Evolutionary conservation across 2,888 invertebrate species (phyloP).

Genomic region (Merodon equestris): DNA sequence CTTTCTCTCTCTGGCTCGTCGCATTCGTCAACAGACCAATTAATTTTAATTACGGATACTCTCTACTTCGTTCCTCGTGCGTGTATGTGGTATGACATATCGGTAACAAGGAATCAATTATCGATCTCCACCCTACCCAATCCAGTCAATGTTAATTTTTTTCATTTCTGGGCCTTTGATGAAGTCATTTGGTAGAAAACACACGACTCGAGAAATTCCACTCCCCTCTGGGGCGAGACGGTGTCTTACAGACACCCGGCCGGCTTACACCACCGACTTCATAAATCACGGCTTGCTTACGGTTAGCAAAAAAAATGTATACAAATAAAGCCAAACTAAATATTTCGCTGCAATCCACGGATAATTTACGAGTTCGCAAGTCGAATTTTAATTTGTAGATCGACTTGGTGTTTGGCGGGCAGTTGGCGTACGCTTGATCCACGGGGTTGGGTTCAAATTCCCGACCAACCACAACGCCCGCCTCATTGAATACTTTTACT

Average conservation of each 20-base stretch:
- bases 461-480: slow-evolving; percentile 36
- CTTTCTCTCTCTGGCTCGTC: neutral
- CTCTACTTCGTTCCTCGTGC: slow-evolving; percentile 33
- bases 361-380: slow-evolving; percentile 65
- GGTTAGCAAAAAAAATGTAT: slow-evolving; percentile 10
- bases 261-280: slow-evolving; percentile 48
- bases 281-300: slow-evolving; percentile 52
- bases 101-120: slow-evolving; percentile 58
- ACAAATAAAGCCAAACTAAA: slow-evolving; percentile 25
- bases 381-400: slow-evolving; percentile 45
- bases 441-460: slow-evolving; percentile 32
- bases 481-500: slow-evolving; percentile 48
- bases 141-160: too few relatives aligned
- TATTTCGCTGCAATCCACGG: slow-evolving; percentile 56
- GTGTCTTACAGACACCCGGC: slow-evolving; percentile 54
- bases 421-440: slow-evolving; percentile 5
- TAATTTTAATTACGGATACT: slow-evolving; percentile 65
- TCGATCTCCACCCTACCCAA: slow-evolving; percentile 10
- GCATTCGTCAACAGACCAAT: slow-evolving; percentile 29
- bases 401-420: too few relatives aligned
- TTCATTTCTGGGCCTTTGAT: slow-evolving; percentile 23
- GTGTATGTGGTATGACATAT: slow-evolving; percentile 18
- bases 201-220: slow-evolving; percentile 48
- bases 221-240: slow-evolving; percentile 10
- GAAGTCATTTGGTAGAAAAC: slow-evolving; percentile 51